phyloP scores from a whole-genome alignment of 2,888 invertebrate species.

The Apodemia duryi region DNA sequence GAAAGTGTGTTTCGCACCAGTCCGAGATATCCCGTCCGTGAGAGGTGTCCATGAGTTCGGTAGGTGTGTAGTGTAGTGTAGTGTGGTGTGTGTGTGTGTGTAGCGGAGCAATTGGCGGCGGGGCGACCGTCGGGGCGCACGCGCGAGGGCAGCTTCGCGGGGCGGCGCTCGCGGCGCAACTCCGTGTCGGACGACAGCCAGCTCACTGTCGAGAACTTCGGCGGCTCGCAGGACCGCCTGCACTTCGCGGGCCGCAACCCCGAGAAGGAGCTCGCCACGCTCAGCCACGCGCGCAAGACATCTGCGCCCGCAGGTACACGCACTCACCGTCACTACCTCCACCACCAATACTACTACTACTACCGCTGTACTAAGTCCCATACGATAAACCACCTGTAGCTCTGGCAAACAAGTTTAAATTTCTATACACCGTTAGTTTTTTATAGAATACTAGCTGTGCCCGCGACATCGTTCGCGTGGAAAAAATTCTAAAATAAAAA shows the following conservation, averaged over 20 bases:
- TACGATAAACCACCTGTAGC: too few species aligned
- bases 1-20: too few species aligned
- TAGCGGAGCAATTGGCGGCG: conserved; percentile 74
- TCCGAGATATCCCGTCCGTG: too few species aligned
- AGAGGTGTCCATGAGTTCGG: too few species aligned
- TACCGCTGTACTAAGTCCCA: too few species aligned
- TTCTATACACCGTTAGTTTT: too few species aligned
- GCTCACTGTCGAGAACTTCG: conserved; percentile 94
- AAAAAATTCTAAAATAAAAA: too few species aligned
- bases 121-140: conserved; percentile 91
- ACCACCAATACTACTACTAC: too few species aligned
- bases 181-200: conserved; percentile 92
- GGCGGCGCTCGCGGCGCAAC: conserved; percentile 90
- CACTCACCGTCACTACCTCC: too few species aligned
- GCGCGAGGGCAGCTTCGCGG: conserved; percentile 81
- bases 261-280: conserved; percentile 84
- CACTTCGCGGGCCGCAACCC: conserved; percentile 91
- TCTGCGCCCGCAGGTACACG: conserved; percentile 70
- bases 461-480: too few species aligned
- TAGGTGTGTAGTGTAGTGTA: not conserved
- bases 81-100: not conserved
- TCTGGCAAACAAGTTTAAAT: too few species aligned
- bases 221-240: conserved; percentile 93
- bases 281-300: conserved; percentile 63
- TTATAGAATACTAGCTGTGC: too few species aligned